Conservation (phyloP, 2,888 invertebrate species). For the Acrobasis consociella region DNA sequence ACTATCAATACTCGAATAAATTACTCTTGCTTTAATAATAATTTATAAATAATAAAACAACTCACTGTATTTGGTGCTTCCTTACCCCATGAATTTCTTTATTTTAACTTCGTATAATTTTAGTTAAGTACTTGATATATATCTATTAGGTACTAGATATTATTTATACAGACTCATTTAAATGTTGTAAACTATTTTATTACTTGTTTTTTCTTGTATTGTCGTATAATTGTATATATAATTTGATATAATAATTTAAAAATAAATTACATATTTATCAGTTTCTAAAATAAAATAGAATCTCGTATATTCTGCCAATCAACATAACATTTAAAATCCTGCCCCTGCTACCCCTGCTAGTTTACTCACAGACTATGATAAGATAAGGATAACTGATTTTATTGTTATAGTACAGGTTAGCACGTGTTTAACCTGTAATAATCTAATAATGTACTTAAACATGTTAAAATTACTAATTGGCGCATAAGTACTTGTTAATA, state of each 20-base stretch:
- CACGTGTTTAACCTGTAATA: no score
- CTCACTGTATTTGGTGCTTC: neutral
- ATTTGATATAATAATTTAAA: constrained; percentile 1
- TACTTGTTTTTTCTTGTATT: neutral
- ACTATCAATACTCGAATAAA: neutral
- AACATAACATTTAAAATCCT: no score
- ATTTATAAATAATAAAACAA: neutral
- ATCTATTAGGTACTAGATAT: no score
- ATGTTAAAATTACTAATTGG: neutral
- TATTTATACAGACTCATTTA: neutral
- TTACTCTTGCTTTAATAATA: neutral
- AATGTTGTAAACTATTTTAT: constrained; percentile 1
- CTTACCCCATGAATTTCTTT: neutral
- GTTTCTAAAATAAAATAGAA: neutral
- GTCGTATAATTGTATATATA: constrained; percentile 6
- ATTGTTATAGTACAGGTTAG: no score
- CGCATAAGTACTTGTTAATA: constrained; percentile 24
- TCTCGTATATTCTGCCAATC: neutral
- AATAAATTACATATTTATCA: no score
- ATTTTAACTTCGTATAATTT: neutral
- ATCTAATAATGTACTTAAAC: neutral
- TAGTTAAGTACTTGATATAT: constrained; percentile 1
- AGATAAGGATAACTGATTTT: neutral
- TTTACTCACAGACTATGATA: neutral
- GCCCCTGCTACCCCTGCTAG: neutral